Conservation (phyloP, 1,140 invertebrate genomes). For the Myzus persicae region DNA sequence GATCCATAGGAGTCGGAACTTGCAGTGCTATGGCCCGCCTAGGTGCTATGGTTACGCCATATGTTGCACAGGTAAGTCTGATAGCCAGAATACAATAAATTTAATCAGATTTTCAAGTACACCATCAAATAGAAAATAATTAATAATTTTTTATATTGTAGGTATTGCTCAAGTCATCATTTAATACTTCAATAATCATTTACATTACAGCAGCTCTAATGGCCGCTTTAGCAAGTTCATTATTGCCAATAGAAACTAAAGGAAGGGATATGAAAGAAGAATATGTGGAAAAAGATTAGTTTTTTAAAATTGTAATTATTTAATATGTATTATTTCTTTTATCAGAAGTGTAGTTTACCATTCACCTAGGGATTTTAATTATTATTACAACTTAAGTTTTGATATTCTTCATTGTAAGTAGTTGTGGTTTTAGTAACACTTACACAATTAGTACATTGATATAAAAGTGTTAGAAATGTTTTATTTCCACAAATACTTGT, state of each 20-base stretch:
- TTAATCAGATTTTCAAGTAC: background rate
- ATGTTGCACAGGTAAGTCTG: slow-evolving; percentile 83
- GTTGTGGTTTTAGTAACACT: background rate
- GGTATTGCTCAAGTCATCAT: slow-evolving; percentile 76
- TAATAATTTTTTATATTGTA: slow-evolving; percentile 63
- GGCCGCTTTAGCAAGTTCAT: slow-evolving; percentile 76
- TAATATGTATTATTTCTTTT: background rate
- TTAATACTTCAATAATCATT: slow-evolving; percentile 75
- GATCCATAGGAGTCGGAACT: slow-evolving; percentile 86
- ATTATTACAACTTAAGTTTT: too few relatives aligned
- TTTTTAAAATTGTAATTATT: background rate
- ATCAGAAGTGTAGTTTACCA: background rate
- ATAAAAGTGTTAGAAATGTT: too few relatives aligned
- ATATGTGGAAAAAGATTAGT: slow-evolving; percentile 61
- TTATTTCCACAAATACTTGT: too few relatives aligned
- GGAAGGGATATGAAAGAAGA: slow-evolving; percentile 76
- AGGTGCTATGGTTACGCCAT: slow-evolving; percentile 92
- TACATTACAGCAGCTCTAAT: slow-evolving; percentile 78
- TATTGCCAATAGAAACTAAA: slow-evolving; percentile 82
- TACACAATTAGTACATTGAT: too few relatives aligned
- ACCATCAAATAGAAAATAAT: background rate
- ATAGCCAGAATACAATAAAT: background rate
- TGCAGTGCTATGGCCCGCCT: slow-evolving; percentile 90
- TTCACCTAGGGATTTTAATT: background rate
- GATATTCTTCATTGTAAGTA: background rate